A percentile compares a stretch with the other conserved stretches of the same genome.
phyloP scores from a whole-genome alignment of 1,140 invertebrate genomes.

The Drosophila athabasca region DNA sequence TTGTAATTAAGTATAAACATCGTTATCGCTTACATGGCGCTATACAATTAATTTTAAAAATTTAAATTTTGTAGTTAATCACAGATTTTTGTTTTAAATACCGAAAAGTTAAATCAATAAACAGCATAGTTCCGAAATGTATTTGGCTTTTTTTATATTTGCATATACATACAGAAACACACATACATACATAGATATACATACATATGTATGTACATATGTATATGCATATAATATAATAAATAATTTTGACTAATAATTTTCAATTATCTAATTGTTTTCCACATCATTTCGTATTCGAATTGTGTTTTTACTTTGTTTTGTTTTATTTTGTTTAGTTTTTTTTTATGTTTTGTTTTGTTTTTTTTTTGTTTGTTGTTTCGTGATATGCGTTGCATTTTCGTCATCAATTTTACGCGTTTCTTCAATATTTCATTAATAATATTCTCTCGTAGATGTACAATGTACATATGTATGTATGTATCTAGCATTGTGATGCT shows the following conservation, averaged over 20 bases:
- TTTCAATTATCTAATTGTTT: constrained; percentile 79
- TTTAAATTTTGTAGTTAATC: constrained; percentile 83
- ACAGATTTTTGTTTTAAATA: constrained; percentile 83
- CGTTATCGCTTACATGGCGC: constrained; percentile 45
- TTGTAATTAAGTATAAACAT: constrained; percentile 52
- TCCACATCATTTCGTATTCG: constrained; percentile 43
- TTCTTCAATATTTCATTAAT: constrained; percentile 31
- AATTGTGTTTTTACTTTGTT: constrained; percentile 32
- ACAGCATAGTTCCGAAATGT: constrained; percentile 75
- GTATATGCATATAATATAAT: constrained; percentile 41
- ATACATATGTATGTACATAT: constrained; percentile 35
- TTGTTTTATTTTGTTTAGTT: constrained; percentile 18
- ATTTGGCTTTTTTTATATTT: constrained; percentile 38
- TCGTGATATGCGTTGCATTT: constrained; percentile 81
- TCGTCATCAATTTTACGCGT: constrained; percentile 36
- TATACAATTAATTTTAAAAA: constrained; percentile 76
- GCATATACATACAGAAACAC: constrained; percentile 21
- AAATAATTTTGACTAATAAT: constrained; percentile 83
- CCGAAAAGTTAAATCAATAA: constrained; percentile 79
- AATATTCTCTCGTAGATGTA: constrained; percentile 14
- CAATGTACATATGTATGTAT: constrained; percentile 9
- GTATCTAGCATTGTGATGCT: no score
- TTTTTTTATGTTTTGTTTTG: constrained; percentile 16
- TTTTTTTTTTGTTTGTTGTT: constrained; percentile 23
- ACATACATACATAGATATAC: constrained; percentile 25